Percentiles rank a stretch among this genome's conserved stretches.
phyloP scores from a whole-genome alignment of 2,113 vertebrate species.

The Corythoichthys intestinalis region DNA sequence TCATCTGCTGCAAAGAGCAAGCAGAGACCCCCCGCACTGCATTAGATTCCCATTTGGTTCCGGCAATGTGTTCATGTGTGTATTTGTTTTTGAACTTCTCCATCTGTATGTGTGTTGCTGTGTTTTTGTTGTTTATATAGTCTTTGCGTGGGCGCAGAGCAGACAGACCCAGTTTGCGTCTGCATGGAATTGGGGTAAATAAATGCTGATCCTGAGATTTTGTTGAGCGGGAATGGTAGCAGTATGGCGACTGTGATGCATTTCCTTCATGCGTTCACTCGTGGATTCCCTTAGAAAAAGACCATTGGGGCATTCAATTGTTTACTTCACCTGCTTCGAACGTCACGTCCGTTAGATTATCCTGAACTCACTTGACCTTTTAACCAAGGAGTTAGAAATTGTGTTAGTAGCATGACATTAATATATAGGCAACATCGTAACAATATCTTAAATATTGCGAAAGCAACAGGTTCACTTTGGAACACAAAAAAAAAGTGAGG shows the following conservation, averaged over 20 bases:
- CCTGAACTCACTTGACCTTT: conserved; percentile 25
- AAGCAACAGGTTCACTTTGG: neutral
- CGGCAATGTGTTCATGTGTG: conserved; percentile 19
- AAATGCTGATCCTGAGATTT: conserved; percentile 56
- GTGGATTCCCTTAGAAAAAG: conserved; percentile 42
- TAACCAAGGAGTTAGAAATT: neutral
- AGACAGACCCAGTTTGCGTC: conserved; percentile 57
- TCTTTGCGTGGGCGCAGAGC: conserved; percentile 54
- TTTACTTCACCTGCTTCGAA: conserved; percentile 68
- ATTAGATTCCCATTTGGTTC: conserved; percentile 39
- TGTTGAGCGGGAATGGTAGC: conserved; percentile 55
- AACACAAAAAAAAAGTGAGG: neutral
- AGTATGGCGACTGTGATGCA: conserved; percentile 54
- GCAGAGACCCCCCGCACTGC: conserved; percentile 20
- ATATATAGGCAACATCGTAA: neutral
- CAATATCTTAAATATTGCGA: neutral
- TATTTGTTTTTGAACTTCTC: conserved; percentile 46
- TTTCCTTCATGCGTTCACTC: conserved; percentile 50
- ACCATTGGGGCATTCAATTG: conserved; percentile 55
- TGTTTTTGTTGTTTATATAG: conserved; percentile 67
- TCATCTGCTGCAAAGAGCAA: neutral
- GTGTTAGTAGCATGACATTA: neutral
- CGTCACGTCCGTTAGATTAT: conserved; percentile 37
- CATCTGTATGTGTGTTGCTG: conserved; percentile 49
- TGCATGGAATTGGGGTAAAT: conserved; percentile 63